phyloP scores from a whole-genome alignment of 2,113 vertebrate species.

The Pipa parva region DNA sequence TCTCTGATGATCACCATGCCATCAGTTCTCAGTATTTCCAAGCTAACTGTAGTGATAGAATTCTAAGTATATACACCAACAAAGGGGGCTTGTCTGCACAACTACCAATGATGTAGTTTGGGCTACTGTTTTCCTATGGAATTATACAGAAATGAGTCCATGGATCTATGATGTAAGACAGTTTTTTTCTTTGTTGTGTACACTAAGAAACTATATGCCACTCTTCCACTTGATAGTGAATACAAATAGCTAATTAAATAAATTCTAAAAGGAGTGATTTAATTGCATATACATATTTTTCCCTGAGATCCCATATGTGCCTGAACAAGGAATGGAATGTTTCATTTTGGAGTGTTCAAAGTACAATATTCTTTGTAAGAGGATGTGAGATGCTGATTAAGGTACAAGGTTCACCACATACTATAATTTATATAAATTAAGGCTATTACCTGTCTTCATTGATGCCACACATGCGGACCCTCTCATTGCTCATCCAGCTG shows the following conservation, averaged over 20 bases:
- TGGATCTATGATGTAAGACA: no score
- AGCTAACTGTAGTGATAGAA: no score
- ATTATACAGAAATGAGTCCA: no score
- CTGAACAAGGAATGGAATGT: conserved; percentile 8
- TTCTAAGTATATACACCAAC: no score
- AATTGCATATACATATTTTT: background rate
- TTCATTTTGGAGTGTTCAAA: background rate
- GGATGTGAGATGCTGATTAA: conserved; percentile 3
- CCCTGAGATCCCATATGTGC: background rate
- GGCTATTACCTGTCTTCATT: conserved; percentile 73
- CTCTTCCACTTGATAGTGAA: background rate
- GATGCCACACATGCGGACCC: conserved; percentile 81
- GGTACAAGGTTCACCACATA: background rate
- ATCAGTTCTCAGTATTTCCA: no score
- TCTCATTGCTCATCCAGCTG: conserved; percentile 82
- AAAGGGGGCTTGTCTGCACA: no score
- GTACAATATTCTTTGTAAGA: background rate
- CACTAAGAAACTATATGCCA: conserved; percentile 18
- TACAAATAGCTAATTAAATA: background rate
- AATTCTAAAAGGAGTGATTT: background rate
- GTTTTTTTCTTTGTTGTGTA: background rate
- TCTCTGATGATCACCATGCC: no score
- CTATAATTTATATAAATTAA: conserved; percentile 28
- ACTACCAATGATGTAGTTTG: no score
- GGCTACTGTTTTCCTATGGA: no score